A percentile compares a stretch with the other conserved stretches of the same genome.
Evolutionary conservation across 2,113 vertebrate species (phyloP).

Genomic region (Pyxicephalus adspersus): DNA sequence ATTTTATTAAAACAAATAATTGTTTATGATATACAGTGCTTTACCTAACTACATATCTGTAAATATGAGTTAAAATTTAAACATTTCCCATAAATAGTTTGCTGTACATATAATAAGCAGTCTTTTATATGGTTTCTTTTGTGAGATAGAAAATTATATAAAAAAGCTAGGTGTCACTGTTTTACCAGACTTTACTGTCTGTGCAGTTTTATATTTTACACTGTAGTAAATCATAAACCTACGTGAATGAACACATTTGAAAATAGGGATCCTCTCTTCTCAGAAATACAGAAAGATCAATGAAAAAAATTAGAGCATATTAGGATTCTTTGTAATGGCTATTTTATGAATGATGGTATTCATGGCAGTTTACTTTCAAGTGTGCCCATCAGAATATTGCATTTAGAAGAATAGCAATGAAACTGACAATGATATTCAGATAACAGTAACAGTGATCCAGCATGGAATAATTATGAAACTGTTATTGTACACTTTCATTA

Average conservation of each 20-base stretch:
- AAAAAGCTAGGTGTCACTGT: slow-evolving; percentile 57
- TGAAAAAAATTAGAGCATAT: neutral
- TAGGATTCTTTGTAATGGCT: no score
- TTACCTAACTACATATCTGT: no score
- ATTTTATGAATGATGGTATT: neutral
- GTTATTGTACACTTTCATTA: slow-evolving; percentile 64
- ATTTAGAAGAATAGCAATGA: slow-evolving; percentile 57
- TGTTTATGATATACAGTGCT: no score
- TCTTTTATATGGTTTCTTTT: neutral
- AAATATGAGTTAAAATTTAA: no score
- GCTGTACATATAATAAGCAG: no score
- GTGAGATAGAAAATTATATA: slow-evolving; percentile 12
- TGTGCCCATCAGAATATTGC: slow-evolving; percentile 51
- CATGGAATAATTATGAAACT: slow-evolving; percentile 30
- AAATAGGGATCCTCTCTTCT: neutral
- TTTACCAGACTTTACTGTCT: slow-evolving; percentile 31
- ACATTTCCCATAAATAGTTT: no score
- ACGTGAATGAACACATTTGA: slow-evolving; percentile 6
- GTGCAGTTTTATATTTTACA: neutral
- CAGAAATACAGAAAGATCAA: slow-evolving; percentile 20
- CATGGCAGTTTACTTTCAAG: neutral
- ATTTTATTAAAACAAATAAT: no score
- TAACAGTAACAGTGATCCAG: slow-evolving; percentile 41
- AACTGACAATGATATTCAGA: slow-evolving; percentile 51
- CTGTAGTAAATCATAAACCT: slow-evolving; percentile 10